Percentiles rank a stretch among this genome's conserved stretches.
These are phyloP conservation scores for Synergus itoensis DNA, from an alignment of 2,888 invertebrate species.

Conservation along the genomic window DNA sequence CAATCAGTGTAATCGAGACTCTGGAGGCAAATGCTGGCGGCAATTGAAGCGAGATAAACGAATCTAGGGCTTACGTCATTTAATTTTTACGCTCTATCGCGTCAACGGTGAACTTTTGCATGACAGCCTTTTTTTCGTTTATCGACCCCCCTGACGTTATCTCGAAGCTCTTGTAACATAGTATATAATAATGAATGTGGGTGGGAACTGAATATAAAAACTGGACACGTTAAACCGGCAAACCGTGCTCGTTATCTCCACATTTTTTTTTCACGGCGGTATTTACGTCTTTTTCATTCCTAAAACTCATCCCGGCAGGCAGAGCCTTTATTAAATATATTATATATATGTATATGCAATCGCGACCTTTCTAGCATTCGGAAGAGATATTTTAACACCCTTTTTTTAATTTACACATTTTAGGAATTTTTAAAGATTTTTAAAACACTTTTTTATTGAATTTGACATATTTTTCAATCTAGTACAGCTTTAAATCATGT, in stretches of 20 bases:
- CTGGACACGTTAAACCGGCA: not conserved
- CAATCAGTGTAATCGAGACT: conserved; percentile 37
- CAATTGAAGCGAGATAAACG: conserved; percentile 38
- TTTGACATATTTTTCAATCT: not conserved
- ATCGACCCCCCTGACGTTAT: conserved; percentile 55
- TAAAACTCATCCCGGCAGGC: not conserved
- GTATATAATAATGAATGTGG: conserved; percentile 2
- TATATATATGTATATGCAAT: too few relatives aligned
- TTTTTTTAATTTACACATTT: not conserved
- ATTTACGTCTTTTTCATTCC: conserved; percentile 5
- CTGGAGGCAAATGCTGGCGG: conserved; percentile 35
- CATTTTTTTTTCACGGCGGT: not conserved
- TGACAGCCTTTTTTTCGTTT: conserved; percentile 50
- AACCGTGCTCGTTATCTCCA: conserved; percentile 6
- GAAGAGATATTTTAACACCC: not conserved
- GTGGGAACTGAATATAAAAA: conserved; percentile 6
- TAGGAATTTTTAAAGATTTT: too few relatives aligned
- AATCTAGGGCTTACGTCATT: conserved; percentile 46
- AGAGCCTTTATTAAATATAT: conserved; percentile 10
- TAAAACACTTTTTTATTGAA: too few relatives aligned
- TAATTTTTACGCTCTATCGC: conserved; percentile 48
- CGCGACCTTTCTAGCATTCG: not conserved
- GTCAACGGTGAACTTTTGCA: conserved; percentile 56
- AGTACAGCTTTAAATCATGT: conserved; percentile 8
- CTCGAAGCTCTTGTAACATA: conserved; percentile 39